Percentiles rank a stretch among this genome's conserved stretches.
Evolutionary conservation across 92 coral and sea anemone species (phyloP).

Genomic region (Meandrina meandrites): DNA sequence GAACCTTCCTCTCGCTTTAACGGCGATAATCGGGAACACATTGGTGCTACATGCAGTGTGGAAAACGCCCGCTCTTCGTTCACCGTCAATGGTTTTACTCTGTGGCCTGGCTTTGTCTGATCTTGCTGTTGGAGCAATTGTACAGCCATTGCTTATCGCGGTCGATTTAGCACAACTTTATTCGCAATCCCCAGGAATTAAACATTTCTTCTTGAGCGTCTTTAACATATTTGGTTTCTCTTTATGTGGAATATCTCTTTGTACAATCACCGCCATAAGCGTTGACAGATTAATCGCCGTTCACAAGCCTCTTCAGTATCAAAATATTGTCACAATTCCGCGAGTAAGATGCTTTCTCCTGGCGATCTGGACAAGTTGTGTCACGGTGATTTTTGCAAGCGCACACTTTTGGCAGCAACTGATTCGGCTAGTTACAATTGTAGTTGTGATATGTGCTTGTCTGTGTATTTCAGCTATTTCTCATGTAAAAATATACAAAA

Average conservation of each 20-base stretch:
- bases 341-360: neutral
- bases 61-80: neutral
- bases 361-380: neutral
- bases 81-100: neutral
- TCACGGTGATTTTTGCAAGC: neutral
- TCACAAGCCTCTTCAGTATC: neutral
- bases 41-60: conserved; percentile 3
- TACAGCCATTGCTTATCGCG: conserved; percentile 14
- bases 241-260: conserved; percentile 15
- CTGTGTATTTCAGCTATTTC: conserved; percentile 1
- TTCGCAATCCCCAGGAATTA: neutral
- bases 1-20: conserved; percentile 6
- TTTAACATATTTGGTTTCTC: neutral
- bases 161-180: neutral
- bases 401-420: neutral
- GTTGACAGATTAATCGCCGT: neutral
- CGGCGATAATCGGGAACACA: neutral
- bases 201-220: neutral
- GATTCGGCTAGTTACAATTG: neutral
- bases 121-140: conserved; percentile 11
- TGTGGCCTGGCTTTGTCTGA: conserved; percentile 12
- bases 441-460: neutral
- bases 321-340: neutral
- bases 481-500: conserved; percentile 12
- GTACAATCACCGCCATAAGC: neutral